phyloP scores from a whole-genome alignment of 2,113 vertebrate genomes.

The Haplochromis burtoni region DNA sequence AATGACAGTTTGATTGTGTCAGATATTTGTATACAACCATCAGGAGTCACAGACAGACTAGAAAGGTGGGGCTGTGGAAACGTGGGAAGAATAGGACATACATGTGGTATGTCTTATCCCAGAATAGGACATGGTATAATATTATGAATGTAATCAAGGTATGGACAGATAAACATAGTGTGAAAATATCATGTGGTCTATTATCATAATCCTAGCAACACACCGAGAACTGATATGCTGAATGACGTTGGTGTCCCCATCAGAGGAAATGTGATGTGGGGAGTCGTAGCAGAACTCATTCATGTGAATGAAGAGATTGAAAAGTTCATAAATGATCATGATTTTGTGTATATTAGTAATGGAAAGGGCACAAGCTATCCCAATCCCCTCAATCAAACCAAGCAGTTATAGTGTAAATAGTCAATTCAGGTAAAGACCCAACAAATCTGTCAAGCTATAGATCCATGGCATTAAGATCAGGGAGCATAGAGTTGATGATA shows the following conservation, averaged over 20 bases:
- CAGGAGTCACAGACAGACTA: not conserved
- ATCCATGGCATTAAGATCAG: not conserved
- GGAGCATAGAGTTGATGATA: not conserved
- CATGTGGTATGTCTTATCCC: not conserved
- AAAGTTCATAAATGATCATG: not conserved
- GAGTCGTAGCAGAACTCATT: not conserved
- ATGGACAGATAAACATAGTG: not conserved
- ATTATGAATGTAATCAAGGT: not conserved
- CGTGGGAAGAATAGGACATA: not conserved
- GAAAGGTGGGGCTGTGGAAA: not conserved
- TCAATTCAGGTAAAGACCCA: not conserved
- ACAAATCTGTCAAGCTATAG: not conserved
- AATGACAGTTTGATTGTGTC: not conserved
- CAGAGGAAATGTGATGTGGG: not conserved
- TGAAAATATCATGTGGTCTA: not conserved
- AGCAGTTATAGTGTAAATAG: not conserved
- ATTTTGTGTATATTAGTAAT: not conserved
- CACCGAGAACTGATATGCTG: not conserved
- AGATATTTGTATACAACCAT: not conserved
- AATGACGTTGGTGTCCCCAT: not conserved
- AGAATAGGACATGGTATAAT: not conserved
- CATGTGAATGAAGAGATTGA: not conserved
- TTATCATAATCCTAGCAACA: not conserved
- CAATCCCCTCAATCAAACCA: not conserved
- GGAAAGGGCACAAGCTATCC: not conserved